Evolutionary conservation across 1,140 invertebrate species (phyloP).

Genomic region (Drosophila malerkotliana): DNA sequence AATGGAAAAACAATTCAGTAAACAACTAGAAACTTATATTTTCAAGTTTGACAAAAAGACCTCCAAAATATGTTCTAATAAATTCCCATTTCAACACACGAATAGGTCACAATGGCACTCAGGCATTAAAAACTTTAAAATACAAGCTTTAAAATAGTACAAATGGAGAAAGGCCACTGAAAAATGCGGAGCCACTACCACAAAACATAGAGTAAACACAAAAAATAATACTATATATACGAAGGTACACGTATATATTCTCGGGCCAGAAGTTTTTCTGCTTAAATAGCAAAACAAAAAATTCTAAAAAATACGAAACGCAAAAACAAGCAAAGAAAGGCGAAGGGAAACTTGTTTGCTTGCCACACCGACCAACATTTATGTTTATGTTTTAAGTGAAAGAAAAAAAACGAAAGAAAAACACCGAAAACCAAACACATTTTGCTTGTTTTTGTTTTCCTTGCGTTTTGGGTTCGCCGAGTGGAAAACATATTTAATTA

Average conservation of each 20-base stretch:
- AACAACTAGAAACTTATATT: too few relatives aligned
- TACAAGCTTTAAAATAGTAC: slow-evolving; percentile 40
- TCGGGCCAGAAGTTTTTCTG: slow-evolving; percentile 27
- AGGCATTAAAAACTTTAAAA: not conserved
- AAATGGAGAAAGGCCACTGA: slow-evolving; percentile 16
- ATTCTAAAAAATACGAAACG: slow-evolving; percentile 16
- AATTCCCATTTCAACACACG: too few relatives aligned
- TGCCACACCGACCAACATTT: slow-evolving; percentile 69
- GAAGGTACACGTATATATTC: slow-evolving; percentile 8
- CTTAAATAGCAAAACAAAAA: slow-evolving; percentile 43
- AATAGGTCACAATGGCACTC: not conserved
- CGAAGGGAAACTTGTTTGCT: slow-evolving; percentile 54
- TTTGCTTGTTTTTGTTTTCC: slow-evolving; percentile 51
- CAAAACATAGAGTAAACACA: slow-evolving; percentile 19
- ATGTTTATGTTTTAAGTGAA: slow-evolving; percentile 62
- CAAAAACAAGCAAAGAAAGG: slow-evolving; percentile 25
- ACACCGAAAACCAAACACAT: slow-evolving; percentile 32
- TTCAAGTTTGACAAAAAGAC: too few relatives aligned
- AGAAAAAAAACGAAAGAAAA: slow-evolving; percentile 38
- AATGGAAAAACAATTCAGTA: not conserved
- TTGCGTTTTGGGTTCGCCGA: slow-evolving; percentile 66
- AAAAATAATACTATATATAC: slow-evolving; percentile 1
- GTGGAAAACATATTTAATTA: slow-evolving; percentile 83
- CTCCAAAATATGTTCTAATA: too few relatives aligned
- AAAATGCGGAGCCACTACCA: slow-evolving; percentile 15